Evolutionary conservation across 2,888 invertebrate genomes (phyloP).

Genomic region (Mallateleia sp.): DNA sequence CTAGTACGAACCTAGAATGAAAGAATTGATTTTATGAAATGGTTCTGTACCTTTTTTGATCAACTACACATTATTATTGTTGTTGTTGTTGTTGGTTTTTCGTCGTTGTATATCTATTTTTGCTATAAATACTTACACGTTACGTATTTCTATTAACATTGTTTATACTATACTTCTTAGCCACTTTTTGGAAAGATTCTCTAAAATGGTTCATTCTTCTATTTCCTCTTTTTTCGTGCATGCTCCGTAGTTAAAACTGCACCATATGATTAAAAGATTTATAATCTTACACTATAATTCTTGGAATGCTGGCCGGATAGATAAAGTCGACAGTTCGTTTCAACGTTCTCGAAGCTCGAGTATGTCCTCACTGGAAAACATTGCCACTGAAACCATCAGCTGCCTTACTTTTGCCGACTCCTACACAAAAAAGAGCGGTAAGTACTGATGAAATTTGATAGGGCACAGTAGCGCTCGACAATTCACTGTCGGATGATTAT

Average conservation of each 20-base stretch:
- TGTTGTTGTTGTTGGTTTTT: conserved; percentile 81
- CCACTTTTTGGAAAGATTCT: conserved; percentile 78
- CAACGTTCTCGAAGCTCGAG: conserved; percentile 99
- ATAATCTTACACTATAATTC: conserved; percentile 83
- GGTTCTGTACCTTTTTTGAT: conserved; percentile 49
- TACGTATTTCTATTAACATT: conserved; percentile 81
- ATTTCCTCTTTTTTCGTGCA: conserved; percentile 81
- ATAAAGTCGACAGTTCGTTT: conserved; percentile 99
- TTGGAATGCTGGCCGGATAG: conserved; percentile 94
- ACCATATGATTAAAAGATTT: conserved; percentile 41
- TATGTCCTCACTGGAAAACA: conserved; percentile 99
- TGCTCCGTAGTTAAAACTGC: conserved; percentile 86
- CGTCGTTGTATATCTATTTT: conserved; percentile 81
- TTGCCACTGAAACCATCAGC: conserved; percentile 98
- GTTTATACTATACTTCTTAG: conserved; percentile 79
- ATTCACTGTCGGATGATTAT: too few relatives aligned
- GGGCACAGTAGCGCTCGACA: background rate
- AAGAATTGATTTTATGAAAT: conserved; percentile 53
- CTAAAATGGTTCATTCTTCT: conserved; percentile 79
- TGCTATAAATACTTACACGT: conserved; percentile 75
- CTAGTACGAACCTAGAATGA: conserved; percentile 37
- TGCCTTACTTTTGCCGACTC: conserved; percentile 99
- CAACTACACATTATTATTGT: conserved; percentile 78
- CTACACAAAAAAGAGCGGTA: conserved; percentile 98
- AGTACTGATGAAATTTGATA: too few relatives aligned